Conservation (phyloP, 2,113 vertebrate species). For the Rutilus rutilus region DNA sequence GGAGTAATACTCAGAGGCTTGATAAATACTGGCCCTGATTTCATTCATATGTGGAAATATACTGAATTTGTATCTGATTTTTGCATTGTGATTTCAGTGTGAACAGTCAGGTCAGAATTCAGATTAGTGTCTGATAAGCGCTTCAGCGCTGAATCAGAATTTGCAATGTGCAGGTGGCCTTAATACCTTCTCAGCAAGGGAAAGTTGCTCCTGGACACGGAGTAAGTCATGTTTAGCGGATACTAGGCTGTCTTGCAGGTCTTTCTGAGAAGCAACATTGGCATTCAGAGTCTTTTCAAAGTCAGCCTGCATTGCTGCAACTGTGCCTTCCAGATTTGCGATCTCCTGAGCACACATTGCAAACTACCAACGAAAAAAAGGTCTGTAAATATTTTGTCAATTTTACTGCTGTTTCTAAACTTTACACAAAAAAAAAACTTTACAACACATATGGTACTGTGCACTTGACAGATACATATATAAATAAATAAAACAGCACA, state of each 20-base stretch:
- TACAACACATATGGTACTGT: neutral
- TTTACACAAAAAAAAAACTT: neutral
- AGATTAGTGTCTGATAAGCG: neutral
- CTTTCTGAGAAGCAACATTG: slow-evolving; percentile 83
- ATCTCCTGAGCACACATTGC: slow-evolving; percentile 79
- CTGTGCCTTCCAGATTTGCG: slow-evolving; percentile 83
- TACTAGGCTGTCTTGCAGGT: slow-evolving; percentile 87
- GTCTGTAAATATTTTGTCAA: neutral
- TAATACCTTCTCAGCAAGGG: slow-evolving; percentile 89
- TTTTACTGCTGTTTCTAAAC: neutral
- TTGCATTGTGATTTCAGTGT: slow-evolving; percentile 11
- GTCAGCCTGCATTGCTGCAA: slow-evolving; percentile 85
- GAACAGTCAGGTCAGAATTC: neutral
- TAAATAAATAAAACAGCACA: slow-evolving; percentile 45
- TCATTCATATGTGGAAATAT: slow-evolving; percentile 5
- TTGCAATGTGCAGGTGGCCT: too few species aligned
- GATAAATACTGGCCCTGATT: too few species aligned
- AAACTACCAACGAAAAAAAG: slow-evolving; percentile 63
- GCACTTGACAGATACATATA: neutral
- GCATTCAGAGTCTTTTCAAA: slow-evolving; percentile 86
- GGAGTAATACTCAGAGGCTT: too few species aligned
- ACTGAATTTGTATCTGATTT: neutral
- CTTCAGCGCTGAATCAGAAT: neutral
- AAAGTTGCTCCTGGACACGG: slow-evolving; percentile 88
- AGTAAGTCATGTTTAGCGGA: slow-evolving; percentile 90